These are phyloP conservation scores for Strix occidentalis DNA, from an alignment of 2,797 vertebrate genomes.

Conservation along the genomic window DNA sequence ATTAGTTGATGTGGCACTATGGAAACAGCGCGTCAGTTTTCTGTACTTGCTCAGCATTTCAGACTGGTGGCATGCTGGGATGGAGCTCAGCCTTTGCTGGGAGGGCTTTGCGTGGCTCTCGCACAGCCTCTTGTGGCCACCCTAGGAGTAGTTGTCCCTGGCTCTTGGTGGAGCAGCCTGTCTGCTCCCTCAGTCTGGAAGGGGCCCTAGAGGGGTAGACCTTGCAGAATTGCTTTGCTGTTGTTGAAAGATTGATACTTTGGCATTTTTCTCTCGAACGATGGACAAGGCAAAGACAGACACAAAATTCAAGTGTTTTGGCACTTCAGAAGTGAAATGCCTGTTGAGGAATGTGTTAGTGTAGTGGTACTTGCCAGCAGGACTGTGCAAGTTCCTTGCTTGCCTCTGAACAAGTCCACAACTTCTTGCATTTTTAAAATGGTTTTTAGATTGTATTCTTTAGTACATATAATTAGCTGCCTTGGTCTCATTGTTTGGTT, in stretches of 20 bases:
- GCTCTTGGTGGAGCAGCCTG: background rate
- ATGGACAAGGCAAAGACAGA: background rate
- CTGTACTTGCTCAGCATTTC: background rate
- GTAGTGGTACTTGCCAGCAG: background rate
- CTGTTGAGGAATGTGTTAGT: background rate
- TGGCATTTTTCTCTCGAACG: background rate
- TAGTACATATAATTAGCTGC: background rate
- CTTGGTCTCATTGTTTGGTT: background rate
- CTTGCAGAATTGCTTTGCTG: background rate
- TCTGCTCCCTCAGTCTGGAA: background rate
- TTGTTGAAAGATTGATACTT: background rate
- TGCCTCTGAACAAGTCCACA: background rate
- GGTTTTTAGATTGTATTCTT: background rate
- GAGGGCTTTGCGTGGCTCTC: background rate
- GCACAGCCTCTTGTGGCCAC: slow-evolving; percentile 50
- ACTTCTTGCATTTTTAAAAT: background rate
- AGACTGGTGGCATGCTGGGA: background rate
- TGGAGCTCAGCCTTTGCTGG: background rate
- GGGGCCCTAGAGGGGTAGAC: background rate
- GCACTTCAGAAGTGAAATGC: background rate
- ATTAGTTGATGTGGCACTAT: background rate
- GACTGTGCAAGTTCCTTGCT: background rate
- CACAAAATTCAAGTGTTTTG: background rate
- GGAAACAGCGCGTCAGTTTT: fast-evolving
- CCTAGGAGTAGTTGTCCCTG: background rate